phyloP scores from a whole-genome alignment of 2,797 vertebrate genomes.

The Pipistrellus pygmaeus region DNA sequence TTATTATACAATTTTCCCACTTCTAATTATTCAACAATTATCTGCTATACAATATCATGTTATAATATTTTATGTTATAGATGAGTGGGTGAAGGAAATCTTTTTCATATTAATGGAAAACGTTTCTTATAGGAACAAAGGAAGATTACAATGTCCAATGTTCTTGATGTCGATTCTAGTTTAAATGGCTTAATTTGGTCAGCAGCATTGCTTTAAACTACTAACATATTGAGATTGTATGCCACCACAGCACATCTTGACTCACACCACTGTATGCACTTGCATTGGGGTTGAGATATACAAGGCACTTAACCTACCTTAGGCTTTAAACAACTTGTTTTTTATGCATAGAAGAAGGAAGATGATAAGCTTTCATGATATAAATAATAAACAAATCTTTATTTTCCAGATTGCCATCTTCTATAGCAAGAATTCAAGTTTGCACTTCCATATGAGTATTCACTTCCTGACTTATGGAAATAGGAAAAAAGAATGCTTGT shows the following conservation, averaged over 20 bases:
- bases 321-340: neutral
- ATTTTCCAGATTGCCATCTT: too few species aligned
- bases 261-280: neutral
- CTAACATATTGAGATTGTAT: neutral
- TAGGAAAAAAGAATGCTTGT: too few species aligned
- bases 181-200: neutral
- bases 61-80: neutral
- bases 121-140: neutral
- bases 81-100: neutral
- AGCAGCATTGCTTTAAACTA: slow-evolving; percentile 1
- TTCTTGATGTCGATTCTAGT: neutral
- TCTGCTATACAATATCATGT: neutral
- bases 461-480: too few species aligned
- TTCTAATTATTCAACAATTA: neutral
- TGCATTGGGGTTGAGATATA: neutral
- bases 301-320: neutral
- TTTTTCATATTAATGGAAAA: neutral
- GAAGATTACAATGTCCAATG: neutral
- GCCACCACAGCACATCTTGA: neutral
- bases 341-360: neutral
- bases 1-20: neutral
- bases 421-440: too few species aligned
- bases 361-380: too few species aligned
- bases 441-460: too few species aligned
- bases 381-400: too few species aligned